phyloP scores from a whole-genome alignment of 2,797 vertebrate species.

The Taeniopygia guttata region DNA sequence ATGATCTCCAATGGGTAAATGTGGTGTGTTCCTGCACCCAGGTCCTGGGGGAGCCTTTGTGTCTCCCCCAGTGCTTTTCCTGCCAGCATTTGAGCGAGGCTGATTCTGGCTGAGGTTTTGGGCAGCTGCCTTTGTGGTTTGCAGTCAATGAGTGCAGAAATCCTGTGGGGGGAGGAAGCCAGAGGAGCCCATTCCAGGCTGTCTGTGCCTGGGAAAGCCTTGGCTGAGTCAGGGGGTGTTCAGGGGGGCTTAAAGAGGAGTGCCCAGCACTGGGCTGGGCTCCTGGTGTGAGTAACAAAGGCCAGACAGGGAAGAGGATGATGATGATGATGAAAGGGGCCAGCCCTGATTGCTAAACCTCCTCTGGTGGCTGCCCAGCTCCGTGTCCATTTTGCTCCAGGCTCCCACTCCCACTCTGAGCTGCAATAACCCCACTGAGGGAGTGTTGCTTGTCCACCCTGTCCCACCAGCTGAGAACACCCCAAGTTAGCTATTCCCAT shows the following conservation, averaged over 20 bases:
- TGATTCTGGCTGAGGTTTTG: slow-evolving; percentile 3
- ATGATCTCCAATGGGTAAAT: background rate
- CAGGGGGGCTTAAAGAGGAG: background rate
- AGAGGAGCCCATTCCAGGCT: background rate
- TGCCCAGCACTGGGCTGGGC: accelerated
- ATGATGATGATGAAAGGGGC: background rate
- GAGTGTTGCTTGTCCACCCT: background rate
- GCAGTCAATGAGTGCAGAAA: background rate
- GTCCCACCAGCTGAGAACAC: background rate
- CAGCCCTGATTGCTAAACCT: background rate
- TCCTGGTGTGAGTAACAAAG: background rate
- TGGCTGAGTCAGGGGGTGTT: background rate
- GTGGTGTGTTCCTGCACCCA: background rate
- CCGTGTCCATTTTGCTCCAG: background rate
- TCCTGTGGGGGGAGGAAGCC: background rate
- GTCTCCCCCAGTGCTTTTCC: background rate
- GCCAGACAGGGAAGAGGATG: background rate
- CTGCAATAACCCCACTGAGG: background rate
- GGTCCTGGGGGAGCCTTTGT: background rate
- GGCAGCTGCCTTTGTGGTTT: slow-evolving; percentile 21
- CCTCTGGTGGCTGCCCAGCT: background rate
- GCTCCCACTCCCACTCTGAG: background rate
- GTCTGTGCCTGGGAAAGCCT: background rate
- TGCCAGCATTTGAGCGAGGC: background rate
- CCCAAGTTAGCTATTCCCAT: background rate